Conservation (phyloP, 2,113 vertebrate species). For the Aptenodytes forsteri region DNA sequence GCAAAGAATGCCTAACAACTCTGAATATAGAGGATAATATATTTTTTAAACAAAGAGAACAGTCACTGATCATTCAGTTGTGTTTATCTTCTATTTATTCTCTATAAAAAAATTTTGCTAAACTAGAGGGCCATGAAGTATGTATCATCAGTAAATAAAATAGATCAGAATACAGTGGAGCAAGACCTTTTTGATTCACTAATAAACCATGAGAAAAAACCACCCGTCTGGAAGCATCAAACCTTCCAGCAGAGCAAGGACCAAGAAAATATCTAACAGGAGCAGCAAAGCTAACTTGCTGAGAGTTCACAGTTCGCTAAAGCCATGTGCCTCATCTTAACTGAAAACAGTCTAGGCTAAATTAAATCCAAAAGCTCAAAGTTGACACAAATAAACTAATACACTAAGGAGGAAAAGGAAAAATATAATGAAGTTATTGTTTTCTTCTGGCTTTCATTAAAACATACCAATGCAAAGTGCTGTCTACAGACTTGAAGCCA, state of each 20-base stretch:
- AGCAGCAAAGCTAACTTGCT: background rate
- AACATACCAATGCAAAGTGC: background rate
- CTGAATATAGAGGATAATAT: background rate
- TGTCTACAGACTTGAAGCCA: background rate
- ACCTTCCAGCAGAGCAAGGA: background rate
- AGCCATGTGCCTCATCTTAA: background rate
- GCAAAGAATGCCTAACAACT: background rate
- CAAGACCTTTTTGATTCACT: background rate
- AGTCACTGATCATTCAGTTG: background rate
- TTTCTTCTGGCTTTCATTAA: background rate
- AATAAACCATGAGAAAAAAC: background rate
- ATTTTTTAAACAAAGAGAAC: background rate
- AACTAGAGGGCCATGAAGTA: background rate
- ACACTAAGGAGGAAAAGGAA: background rate
- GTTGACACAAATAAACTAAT: background rate
- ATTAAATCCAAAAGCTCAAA: background rate
- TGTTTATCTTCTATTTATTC: background rate
- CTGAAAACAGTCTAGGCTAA: background rate
- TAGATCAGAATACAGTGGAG: background rate
- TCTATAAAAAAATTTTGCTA: background rate
- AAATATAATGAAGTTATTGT: background rate
- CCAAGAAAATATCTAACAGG: background rate
- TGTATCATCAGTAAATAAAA: background rate
- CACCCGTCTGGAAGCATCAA: background rate
- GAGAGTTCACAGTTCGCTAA: background rate